These are phyloP conservation scores for Luperina testacea DNA, from an alignment of 2,888 invertebrate genomes.

Conservation along the genomic window DNA sequence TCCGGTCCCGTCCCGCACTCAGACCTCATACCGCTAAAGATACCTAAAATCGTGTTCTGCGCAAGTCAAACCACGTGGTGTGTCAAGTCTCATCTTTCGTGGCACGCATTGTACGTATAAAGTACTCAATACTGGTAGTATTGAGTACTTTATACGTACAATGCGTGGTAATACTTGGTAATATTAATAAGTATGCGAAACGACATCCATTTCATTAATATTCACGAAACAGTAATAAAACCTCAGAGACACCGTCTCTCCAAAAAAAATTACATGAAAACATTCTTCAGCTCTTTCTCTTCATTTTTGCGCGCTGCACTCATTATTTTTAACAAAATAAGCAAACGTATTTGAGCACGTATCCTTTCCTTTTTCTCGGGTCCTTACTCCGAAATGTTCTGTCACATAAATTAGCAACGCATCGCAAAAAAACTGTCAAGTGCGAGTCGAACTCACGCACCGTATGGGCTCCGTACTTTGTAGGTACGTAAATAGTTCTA, in stretches of 20 bases:
- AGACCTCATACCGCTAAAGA: too few species aligned
- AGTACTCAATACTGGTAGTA: neutral
- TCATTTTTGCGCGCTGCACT: constrained; percentile 47
- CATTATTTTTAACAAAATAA: constrained; percentile 61
- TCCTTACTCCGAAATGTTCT: constrained; percentile 70
- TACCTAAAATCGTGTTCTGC: too few species aligned
- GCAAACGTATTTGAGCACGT: constrained; percentile 54
- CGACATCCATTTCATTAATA: constrained; percentile 29
- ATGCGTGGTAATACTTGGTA: too few species aligned
- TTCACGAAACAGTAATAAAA: constrained; percentile 3
- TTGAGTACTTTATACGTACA: too few species aligned
- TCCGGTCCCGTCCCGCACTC: too few species aligned
- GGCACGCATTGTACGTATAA: too few species aligned
- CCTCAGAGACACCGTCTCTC: neutral
- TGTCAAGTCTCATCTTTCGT: too few species aligned
- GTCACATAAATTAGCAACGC: constrained; percentile 78
- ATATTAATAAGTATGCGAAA: neutral
- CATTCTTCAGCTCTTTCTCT: constrained; percentile 24
- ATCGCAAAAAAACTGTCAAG: constrained; percentile 69
- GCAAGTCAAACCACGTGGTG: too few species aligned
- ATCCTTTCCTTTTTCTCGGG: constrained; percentile 46
- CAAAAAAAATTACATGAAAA: constrained; percentile 30
- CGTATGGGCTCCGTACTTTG: too few species aligned
- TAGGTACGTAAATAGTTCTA: too few species aligned
- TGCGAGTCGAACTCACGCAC: too few species aligned